phyloP scores from a whole-genome alignment of 2,888 invertebrate species.

The Nipponacmea schrenckii region DNA sequence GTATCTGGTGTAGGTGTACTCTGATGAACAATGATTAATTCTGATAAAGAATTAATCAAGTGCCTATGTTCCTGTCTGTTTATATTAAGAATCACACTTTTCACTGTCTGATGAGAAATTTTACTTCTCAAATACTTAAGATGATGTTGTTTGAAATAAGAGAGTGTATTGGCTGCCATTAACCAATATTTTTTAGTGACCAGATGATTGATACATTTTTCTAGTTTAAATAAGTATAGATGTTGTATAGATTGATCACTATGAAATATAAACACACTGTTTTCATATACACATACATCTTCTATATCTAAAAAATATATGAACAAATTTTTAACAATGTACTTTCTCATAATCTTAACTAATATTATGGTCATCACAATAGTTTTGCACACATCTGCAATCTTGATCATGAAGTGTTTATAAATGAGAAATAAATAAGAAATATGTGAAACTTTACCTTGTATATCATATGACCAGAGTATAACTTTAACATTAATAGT shows the following conservation, averaged over 20 bases:
- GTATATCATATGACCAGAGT: conserved; percentile 46
- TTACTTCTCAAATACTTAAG: neutral
- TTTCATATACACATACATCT: conserved; percentile 36
- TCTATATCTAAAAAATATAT: conserved; percentile 36
- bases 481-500: conserved; percentile 54
- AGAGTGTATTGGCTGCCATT: conserved; percentile 23
- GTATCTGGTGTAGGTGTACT: too few relatives aligned
- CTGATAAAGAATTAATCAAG: too few relatives aligned
- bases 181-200: conserved; percentile 18
- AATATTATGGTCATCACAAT: too few relatives aligned
- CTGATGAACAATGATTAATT: too few relatives aligned
- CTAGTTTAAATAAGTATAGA: conserved; percentile 40
- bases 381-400: too few relatives aligned
- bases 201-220: conserved; percentile 23
- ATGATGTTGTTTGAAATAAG: conserved; percentile 22
- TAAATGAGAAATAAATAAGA: too few relatives aligned
- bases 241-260: conserved; percentile 40
- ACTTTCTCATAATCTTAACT: too few relatives aligned
- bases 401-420: too few relatives aligned
- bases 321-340: too few relatives aligned
- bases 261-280: conserved; percentile 49
- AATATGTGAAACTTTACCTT: conserved; percentile 32
- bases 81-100: too few relatives aligned
- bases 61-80: too few relatives aligned
- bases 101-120: too few relatives aligned